Evolutionary conservation across 2,113 vertebrate species (phyloP), one percentile per base, ranked within the genome.

Genomic region (Notechis scutatus): DNA sequence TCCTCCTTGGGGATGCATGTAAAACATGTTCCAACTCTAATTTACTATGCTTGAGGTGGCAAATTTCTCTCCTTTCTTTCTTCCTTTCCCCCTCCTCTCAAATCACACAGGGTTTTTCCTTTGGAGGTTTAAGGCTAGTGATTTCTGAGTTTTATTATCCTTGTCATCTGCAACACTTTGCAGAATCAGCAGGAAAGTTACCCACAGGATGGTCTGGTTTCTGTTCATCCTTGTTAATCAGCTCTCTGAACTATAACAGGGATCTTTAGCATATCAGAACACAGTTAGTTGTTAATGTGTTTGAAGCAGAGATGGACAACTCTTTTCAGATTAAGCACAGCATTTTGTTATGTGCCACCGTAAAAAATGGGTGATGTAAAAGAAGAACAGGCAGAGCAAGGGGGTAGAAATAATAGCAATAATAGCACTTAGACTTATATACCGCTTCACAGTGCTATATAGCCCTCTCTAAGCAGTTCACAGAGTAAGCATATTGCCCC

Each of bases 171-270:
- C 74, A 92, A 88, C 52, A 45, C 26, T 94, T 87, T 89, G 54
- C 90, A 74, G 93, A 87, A 64, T 89, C 94, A 94, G 52, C 61
- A n/a, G 91, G 93, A 85, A 45, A 6, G 89, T 59, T 92, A 93
- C 89, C 89, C 95, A 93, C 81, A 92, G 92, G 93, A 42, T 56
- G 45, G 85, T 94, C 39, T 91, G 91, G 26, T 91, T 96, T 95
- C 59, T 95, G 74, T 91, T 96, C 29, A 39, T 94, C 94, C 47
- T 91, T 94, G 89, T 94, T 97, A 89, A 94, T 96, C 7, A 5
- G 56, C 52, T 91, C 91, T 45, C 92, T 64, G 57, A 90, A n/a
- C 50, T 93, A 0, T 85, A 87, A 89, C 4, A 54, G 59, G 47
- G 26, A 85, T 95, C 9, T 29, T 10, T 12, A 87, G 85, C 18